These are phyloP conservation scores for Lagria hirta DNA, from an alignment of 2,888 invertebrate species.

Conservation along the genomic window DNA sequence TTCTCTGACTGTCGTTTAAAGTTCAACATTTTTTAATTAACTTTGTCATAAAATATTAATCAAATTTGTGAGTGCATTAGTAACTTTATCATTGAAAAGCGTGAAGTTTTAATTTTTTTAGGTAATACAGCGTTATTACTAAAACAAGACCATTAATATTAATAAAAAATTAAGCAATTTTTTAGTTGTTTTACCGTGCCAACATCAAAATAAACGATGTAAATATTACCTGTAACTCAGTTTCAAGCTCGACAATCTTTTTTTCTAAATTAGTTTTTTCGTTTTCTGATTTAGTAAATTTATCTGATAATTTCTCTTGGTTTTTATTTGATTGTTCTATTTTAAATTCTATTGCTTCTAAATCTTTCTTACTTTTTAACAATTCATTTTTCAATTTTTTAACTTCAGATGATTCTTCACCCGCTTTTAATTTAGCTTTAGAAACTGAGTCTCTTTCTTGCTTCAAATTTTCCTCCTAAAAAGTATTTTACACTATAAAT, in stretches of 20 bases:
- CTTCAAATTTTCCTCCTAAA: constrained; percentile 56
- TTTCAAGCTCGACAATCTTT: constrained; percentile 53
- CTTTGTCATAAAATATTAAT: too few species aligned
- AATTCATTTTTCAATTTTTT: constrained; percentile 46
- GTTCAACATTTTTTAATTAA: too few species aligned
- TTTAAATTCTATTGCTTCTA: constrained; percentile 49
- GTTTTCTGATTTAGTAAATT: constrained; percentile 64
- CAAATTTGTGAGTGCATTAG: too few species aligned
- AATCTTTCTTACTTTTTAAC: constrained; percentile 39
- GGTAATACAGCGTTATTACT: too few species aligned
- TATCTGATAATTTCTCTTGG: constrained; percentile 50
- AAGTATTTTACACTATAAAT: constrained; percentile 8
- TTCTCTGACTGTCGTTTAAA: too few species aligned
- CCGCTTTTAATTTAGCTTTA: constrained; percentile 43
- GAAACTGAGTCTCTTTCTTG: constrained; percentile 55
- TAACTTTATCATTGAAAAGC: too few species aligned
- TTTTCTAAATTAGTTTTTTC: constrained; percentile 67
- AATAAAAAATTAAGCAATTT: too few species aligned
- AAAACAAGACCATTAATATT: too few species aligned
- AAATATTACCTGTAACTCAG: constrained; percentile 46
- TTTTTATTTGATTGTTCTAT: constrained; percentile 41
- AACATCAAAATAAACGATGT: too few species aligned
- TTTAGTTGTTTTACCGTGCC: too few species aligned
- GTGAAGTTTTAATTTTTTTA: too few species aligned
- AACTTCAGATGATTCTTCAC: constrained; percentile 43